Base-by-base conservation (phyloP, 2,113 vertebrate species). In the Myotis yumanensis region DNA sequence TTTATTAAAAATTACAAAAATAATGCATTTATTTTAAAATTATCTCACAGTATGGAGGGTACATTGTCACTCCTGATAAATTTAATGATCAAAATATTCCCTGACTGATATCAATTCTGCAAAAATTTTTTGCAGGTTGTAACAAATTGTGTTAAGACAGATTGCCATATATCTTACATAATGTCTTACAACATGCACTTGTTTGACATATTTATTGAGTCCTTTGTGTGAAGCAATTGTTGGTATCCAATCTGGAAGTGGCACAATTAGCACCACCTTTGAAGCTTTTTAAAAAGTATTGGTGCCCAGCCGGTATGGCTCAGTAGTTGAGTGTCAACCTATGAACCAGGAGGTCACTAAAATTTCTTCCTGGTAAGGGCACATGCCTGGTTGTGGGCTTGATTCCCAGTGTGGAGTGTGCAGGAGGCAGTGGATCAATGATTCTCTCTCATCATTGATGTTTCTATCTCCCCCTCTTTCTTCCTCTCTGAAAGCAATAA, bases 71-170 rank as follows among this genome's bases (percentile, higher is more conserved):
- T 57, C 3, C 25, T 89, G 37, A 82, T 86, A 85, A 92, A 54
- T 4, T 75, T 76, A 59, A 79, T 66, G 79, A 54, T 88, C 17
- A 51, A 84, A 84, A 59, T 91, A 93, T 57, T 72, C 43, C 8
- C 69, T 62, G 90, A 7, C 54, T 73, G 23, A 54, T 86, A 77
- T 3, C 28, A 90, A 1, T 86, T 43, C 20, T 92, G 20, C 9
- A 86, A 76, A 90, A 89, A 64, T 93, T 93, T 83, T 94, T 75
- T 32, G 75, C 72, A 89, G 30, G 37, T 52, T 66, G 1, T 66
- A 82, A 37, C 68, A 86, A 81, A 86, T 62, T 59, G 18, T 82
- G 43, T 77, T 75, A 75, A 76, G 72, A 54, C 73, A 86, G 20
- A 80, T 84, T 91, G 30, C 46, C 11, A 1, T 62, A 8, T 90